Conservation (phyloP, 2,113 vertebrate species). For the Coryphaenoides rupestris region DNA sequence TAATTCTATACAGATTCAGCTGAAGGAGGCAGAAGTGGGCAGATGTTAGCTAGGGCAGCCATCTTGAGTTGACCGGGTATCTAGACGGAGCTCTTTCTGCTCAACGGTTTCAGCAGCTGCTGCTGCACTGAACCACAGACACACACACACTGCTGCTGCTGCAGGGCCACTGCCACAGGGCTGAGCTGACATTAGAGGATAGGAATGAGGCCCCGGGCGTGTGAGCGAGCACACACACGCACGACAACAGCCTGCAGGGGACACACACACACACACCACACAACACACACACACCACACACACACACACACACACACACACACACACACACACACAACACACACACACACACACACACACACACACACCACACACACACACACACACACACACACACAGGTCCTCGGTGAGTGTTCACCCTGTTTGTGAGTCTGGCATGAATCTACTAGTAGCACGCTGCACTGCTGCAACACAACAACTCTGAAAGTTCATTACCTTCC, state of each 20-base stretch:
- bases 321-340: background rate
- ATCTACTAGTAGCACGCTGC: too few species aligned
- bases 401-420: too few species aligned
- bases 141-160: background rate
- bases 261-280: constrained; percentile 1
- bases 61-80: too few species aligned
- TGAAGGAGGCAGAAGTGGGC: too few species aligned
- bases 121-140: constrained; percentile 5
- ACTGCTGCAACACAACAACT: too few species aligned
- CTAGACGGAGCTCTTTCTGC: background rate
- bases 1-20: too few species aligned
- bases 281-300: constrained; percentile 1
- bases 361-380: background rate
- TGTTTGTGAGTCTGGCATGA: too few species aligned
- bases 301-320: constrained; percentile 2
- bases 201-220: constrained; percentile 41
- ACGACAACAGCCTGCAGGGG: constrained; percentile 18
- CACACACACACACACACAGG: too few species aligned
- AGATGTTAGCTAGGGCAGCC: too few species aligned
- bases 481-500: too few species aligned
- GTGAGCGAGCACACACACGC: too few species aligned
- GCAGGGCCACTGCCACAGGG: constrained; percentile 12
- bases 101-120: background rate
- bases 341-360: background rate
- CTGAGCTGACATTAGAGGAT: constrained; percentile 35